Evolutionary conservation across 2,113 vertebrate species (phyloP).

Genomic region (Pelobates fuscus): DNA sequence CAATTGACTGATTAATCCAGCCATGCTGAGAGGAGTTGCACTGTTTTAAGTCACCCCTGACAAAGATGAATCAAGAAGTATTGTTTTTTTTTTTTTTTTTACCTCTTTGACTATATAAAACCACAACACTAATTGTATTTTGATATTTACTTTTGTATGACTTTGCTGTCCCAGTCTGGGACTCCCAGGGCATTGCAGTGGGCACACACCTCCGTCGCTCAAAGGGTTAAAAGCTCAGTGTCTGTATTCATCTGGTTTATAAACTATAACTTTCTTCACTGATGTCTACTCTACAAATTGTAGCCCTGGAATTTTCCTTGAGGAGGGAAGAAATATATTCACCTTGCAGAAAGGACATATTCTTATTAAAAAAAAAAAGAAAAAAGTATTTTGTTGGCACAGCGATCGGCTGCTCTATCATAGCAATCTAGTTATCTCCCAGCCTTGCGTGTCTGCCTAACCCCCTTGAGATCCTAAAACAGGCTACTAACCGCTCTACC

Average conservation of each 20-base stretch:
- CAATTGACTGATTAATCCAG: conserved; percentile 54
- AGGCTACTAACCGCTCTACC: conserved; percentile 55
- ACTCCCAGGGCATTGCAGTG: too few relatives aligned
- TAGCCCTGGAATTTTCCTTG: conserved; percentile 61
- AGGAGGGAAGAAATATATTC: conserved; percentile 60
- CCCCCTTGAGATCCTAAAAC: conserved; percentile 63
- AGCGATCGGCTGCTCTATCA: conserved; percentile 58
- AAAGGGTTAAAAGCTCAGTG: background rate
- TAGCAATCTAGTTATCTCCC: conserved; percentile 61
- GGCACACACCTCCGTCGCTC: too few relatives aligned
- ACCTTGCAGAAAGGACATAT: conserved; percentile 66
- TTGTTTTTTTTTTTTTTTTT: too few relatives aligned
- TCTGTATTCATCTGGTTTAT: background rate
- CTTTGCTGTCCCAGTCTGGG: too few relatives aligned
- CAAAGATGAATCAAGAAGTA: too few relatives aligned
- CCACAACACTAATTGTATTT: too few relatives aligned
- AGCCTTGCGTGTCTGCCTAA: conserved; percentile 59
- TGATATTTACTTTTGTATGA: too few relatives aligned
- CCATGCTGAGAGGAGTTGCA: conserved; percentile 32
- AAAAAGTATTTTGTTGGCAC: conserved; percentile 59
- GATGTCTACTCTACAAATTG: background rate
- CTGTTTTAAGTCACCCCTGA: background rate
- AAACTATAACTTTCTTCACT: background rate
- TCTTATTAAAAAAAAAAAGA: conserved; percentile 48
- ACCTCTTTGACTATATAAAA: too few relatives aligned